Evolutionary conservation across 2,797 vertebrate species (phyloP).

Genomic region (Microcaecilia unicolor): DNA sequence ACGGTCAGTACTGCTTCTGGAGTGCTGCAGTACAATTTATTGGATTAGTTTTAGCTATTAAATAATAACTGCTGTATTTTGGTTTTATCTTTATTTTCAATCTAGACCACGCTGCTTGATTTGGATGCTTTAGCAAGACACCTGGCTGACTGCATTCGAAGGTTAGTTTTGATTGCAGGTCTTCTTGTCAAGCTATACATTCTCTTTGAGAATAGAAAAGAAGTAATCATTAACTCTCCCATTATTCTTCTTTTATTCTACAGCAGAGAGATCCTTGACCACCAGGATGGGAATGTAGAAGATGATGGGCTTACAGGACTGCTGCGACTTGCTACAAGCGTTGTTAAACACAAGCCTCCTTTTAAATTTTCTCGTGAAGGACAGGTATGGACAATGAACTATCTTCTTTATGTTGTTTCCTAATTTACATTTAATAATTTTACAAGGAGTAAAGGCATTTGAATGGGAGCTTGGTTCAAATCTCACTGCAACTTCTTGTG

Average conservation of each 20-base stretch:
- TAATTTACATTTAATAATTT: too few relatives aligned
- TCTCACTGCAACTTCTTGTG: too few relatives aligned
- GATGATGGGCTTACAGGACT: conserved; percentile 92
- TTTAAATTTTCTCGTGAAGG: conserved; percentile 97
- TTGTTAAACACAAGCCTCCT: conserved; percentile 94
- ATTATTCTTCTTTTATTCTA: neutral
- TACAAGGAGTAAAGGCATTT: too few relatives aligned
- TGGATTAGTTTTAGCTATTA: too few relatives aligned
- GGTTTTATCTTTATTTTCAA: conserved; percentile 23
- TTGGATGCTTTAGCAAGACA: conserved; percentile 91
- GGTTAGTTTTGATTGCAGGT: conserved; percentile 67
- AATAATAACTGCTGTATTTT: neutral
- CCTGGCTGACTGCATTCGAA: conserved; percentile 94
- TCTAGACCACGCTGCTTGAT: conserved; percentile 90
- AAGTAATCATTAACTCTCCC: too few relatives aligned
- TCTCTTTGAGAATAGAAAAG: too few relatives aligned
- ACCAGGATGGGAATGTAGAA: conserved; percentile 87
- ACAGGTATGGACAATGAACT: conserved; percentile 46
- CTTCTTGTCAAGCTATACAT: too few relatives aligned
- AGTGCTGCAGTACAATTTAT: too few relatives aligned
- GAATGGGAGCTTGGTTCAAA: too few relatives aligned
- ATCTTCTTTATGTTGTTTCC: too few relatives aligned
- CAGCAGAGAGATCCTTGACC: conserved; percentile 94
- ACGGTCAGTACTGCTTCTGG: too few relatives aligned
- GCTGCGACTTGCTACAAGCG: conserved; percentile 85